Percentiles rank a stretch among this genome's conserved stretches.
phyloP scores from a whole-genome alignment of 2,888 invertebrate genomes.

The Brachynemurus nebulosus region DNA sequence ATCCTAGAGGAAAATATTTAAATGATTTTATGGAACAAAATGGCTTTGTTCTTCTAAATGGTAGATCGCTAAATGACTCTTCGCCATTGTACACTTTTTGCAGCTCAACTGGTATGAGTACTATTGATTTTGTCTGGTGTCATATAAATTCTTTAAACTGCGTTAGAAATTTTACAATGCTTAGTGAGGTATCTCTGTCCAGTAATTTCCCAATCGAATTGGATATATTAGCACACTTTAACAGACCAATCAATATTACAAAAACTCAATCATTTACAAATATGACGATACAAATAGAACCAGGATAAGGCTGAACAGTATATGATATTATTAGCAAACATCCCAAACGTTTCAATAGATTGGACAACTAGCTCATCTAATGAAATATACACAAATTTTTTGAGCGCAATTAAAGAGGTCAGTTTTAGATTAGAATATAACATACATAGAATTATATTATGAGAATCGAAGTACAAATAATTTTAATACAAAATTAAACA shows the following conservation, averaged over 20 bases:
- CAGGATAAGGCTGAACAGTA: too few species aligned
- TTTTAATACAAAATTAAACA: too few species aligned
- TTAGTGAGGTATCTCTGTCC: background rate
- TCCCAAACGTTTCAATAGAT: too few species aligned
- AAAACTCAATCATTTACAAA: background rate
- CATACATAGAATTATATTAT: too few species aligned
- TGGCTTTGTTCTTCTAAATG: background rate
- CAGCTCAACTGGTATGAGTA: background rate
- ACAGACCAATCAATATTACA: background rate
- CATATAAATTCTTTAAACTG: background rate
- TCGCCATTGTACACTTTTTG: background rate
- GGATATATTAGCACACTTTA: background rate
- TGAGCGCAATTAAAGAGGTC: too few species aligned
- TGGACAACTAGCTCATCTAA: too few species aligned
- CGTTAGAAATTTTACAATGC: background rate
- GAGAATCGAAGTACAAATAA: too few species aligned
- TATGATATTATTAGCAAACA: too few species aligned
- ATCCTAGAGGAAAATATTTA: background rate
- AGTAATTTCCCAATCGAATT: background rate
- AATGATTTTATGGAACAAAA: background rate
- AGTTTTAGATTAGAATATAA: too few species aligned
- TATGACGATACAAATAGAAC: too few species aligned
- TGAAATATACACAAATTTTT: too few species aligned
- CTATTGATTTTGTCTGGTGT: background rate
- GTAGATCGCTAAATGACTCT: background rate